phyloP scores from a whole-genome alignment of 2,797 vertebrate species.

The Chelidonichthys spinosus region DNA sequence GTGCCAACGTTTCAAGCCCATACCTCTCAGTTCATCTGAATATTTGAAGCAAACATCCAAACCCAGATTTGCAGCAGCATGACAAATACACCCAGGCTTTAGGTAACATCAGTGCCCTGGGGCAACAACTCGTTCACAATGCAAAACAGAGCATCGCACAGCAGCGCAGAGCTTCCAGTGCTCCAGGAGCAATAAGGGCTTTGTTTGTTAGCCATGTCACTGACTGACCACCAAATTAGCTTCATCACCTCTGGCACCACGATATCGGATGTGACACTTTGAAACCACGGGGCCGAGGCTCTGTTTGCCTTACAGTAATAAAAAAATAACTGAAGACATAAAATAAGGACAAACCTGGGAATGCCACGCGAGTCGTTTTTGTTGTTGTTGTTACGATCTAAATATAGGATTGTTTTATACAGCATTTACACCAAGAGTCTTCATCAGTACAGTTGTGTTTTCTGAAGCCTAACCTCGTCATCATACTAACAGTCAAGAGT shows the following conservation, averaged over 20 bases:
- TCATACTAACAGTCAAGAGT: constrained; percentile 22
- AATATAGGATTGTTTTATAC: constrained; percentile 33
- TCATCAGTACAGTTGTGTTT: constrained; percentile 25
- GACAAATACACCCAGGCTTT: constrained; percentile 55
- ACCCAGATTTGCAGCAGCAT: constrained; percentile 54
- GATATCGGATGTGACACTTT: constrained; percentile 81
- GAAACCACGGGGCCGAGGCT: constrained; percentile 65
- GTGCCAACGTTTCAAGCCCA: neutral
- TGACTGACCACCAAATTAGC: constrained; percentile 83
- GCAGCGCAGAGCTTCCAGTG: constrained; percentile 58
- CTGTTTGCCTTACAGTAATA: constrained; percentile 52
- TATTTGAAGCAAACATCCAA: constrained; percentile 43
- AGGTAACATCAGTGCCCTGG: constrained; percentile 53
- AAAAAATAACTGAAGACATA: constrained; percentile 29
- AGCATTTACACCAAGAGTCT: constrained; percentile 9
- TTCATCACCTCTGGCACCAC: constrained; percentile 82
- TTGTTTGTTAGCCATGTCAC: constrained; percentile 83
- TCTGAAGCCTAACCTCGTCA: constrained; percentile 28
- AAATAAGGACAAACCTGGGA: constrained; percentile 46
- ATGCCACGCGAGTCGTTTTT: constrained; percentile 9
- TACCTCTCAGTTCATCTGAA: constrained; percentile 37
- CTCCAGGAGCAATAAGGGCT: constrained; percentile 77
- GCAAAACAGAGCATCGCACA: constrained; percentile 52
- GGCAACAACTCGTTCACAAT: constrained; percentile 70
- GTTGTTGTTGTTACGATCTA: constrained; percentile 14